Conservation (phyloP, 2,888 invertebrate genomes). For the Entomobrya multifasciata region DNA sequence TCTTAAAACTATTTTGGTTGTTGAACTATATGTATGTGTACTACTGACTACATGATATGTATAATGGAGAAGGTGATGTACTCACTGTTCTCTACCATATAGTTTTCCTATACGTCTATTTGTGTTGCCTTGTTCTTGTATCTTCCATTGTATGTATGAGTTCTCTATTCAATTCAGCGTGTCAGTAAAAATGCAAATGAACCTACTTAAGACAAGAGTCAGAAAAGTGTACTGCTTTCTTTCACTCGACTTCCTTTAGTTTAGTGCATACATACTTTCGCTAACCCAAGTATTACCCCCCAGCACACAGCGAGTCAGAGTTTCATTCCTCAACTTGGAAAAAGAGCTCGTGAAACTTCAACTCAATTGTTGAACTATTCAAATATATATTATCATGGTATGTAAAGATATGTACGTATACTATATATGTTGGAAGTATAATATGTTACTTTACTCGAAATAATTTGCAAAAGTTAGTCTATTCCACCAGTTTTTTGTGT, state of each 20-base stretch:
- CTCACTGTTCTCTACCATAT: too few species aligned
- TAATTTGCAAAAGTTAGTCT: neutral
- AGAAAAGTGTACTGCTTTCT: slow-evolving; percentile 23
- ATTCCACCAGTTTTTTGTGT: neutral
- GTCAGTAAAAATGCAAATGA: slow-evolving; percentile 75
- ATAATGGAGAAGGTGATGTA: too few species aligned
- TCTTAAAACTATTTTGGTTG: too few species aligned
- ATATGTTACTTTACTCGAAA: too few species aligned
- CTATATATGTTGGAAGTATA: too few species aligned
- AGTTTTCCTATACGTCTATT: slow-evolving; percentile 16
- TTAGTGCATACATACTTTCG: too few species aligned
- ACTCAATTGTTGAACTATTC: neutral
- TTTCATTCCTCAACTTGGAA: neutral
- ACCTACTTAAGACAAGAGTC: slow-evolving; percentile 72
- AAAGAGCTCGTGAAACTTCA: neutral
- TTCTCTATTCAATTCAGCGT: slow-evolving; percentile 75
- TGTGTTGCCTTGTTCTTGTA: slow-evolving; percentile 47
- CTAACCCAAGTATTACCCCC: neutral
- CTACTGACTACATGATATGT: too few species aligned
- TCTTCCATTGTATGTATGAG: slow-evolving; percentile 53
- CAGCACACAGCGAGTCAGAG: neutral
- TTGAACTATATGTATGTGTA: too few species aligned
- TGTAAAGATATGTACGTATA: too few species aligned
- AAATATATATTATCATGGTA: too few species aligned
- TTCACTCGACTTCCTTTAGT: neutral